Evolutionary conservation across 2,797 vertebrate genomes (phyloP).

Genomic region (Dallia pectoralis): DNA sequence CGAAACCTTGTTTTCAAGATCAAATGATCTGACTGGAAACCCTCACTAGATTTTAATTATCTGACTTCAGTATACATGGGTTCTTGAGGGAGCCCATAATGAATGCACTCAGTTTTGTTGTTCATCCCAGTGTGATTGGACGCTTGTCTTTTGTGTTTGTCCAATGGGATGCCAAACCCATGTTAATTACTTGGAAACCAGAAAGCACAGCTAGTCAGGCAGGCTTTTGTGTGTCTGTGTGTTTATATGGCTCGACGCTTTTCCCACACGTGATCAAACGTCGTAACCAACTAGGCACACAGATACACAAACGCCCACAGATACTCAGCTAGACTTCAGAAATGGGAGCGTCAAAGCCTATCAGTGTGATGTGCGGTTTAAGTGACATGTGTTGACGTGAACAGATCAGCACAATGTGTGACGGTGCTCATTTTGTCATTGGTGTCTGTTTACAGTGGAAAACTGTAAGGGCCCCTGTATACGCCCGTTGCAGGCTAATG

Average conservation of each 20-base stretch:
- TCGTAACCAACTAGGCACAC: conserved; percentile 20
- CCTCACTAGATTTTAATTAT: background rate
- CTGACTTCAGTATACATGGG: conserved; percentile 24
- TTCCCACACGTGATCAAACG: conserved; percentile 45
- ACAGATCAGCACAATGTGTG: background rate
- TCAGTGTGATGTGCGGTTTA: background rate
- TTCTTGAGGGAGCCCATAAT: conserved; percentile 58
- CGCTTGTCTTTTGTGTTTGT: conserved; percentile 58
- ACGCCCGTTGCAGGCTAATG: background rate
- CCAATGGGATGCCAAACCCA: conserved; percentile 57
- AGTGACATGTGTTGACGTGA: too few relatives aligned
- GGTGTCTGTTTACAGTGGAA: background rate
- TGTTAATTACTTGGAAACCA: conserved; percentile 55
- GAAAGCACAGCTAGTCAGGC: conserved; percentile 23
- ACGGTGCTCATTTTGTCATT: background rate
- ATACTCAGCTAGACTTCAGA: background rate
- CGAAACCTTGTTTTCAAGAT: background rate
- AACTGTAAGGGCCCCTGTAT: background rate
- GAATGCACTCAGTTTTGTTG: conserved; percentile 53
- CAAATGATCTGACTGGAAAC: background rate
- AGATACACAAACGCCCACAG: background rate
- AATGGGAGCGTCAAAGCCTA: background rate
- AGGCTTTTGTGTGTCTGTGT: conserved; percentile 35
- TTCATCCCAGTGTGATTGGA: conserved; percentile 50
- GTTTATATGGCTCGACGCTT: conserved; percentile 34